Percentiles rank a stretch among this genome's conserved stretches.
phyloP scores from a whole-genome alignment of 2,888 invertebrate genomes.

The Heliconius aoede region DNA sequence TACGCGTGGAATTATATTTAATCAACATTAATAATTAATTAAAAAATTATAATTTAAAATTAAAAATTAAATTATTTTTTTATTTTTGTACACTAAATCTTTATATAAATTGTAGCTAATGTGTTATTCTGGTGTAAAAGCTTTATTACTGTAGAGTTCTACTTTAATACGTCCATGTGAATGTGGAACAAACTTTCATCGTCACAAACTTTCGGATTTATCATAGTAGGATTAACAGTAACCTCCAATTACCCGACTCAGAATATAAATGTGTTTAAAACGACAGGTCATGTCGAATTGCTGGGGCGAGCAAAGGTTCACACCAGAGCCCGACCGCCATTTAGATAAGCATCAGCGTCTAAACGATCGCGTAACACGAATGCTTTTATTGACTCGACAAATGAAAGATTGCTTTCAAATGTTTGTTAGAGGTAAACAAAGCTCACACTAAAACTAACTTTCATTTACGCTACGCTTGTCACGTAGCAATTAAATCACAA shows the following conservation, averaged over 20 bases:
- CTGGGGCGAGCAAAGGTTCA: slow-evolving; percentile 70
- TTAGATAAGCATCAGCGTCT: slow-evolving; percentile 77
- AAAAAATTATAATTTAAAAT: no score
- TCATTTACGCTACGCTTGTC: slow-evolving; percentile 14
- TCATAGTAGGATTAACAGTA: neutral
- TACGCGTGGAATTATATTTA: neutral
- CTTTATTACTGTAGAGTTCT: no score
- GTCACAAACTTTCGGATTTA: no score
- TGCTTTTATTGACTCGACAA: slow-evolving; percentile 66
- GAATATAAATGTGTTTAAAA: slow-evolving; percentile 38
- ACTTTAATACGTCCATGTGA: no score
- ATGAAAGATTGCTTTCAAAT: slow-evolving; percentile 61
- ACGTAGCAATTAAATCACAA: neutral
- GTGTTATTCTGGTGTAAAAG: no score
- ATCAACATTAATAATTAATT: no score
- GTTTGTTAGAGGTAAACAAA: slow-evolving; percentile 45
- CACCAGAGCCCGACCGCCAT: slow-evolving; percentile 66
- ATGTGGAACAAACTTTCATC: no score
- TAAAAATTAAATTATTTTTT: no score
- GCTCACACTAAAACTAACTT: slow-evolving; percentile 32
- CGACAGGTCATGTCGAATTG: slow-evolving; percentile 53
- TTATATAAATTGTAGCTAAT: no score
- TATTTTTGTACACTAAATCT: no score
- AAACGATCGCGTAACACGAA: slow-evolving; percentile 75
- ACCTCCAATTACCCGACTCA: slow-evolving; percentile 30